These are phyloP conservation scores for Dendroctonus valens DNA, from an alignment of 1,140 invertebrate species.

Conservation along the genomic window DNA sequence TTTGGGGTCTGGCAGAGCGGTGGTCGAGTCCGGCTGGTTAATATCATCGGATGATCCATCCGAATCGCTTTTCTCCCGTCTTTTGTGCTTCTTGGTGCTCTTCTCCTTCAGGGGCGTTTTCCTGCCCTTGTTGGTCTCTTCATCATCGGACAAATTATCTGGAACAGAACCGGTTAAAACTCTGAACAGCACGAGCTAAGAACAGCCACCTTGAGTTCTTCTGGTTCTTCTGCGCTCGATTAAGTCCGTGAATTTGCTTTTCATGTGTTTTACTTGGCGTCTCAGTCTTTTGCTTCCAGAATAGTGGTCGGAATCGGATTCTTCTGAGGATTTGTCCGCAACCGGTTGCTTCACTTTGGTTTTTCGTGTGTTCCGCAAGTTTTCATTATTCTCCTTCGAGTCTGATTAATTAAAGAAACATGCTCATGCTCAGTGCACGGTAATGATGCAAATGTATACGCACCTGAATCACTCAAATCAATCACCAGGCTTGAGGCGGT, in stretches of 20 bases:
- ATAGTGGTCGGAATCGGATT: conserved; percentile 1
- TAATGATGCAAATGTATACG: conserved; percentile 8
- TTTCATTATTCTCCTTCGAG: conserved; percentile 21
- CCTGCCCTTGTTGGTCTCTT: too few relatives aligned
- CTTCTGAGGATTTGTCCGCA: conserved; percentile 3
- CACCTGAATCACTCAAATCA: conserved; percentile 24
- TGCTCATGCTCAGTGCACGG: conserved; percentile 4
- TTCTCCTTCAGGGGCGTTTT: too few relatives aligned
- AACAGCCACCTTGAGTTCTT: neutral
- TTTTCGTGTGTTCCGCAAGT: conserved; percentile 5
- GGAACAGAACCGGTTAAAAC: too few relatives aligned
- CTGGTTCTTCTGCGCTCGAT: neutral
- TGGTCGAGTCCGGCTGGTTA: too few relatives aligned
- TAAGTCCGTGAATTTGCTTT: neutral
- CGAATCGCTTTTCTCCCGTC: too few relatives aligned
- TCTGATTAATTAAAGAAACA: conserved; percentile 10
- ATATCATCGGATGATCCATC: too few relatives aligned
- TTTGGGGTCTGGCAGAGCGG: conserved; percentile 28
- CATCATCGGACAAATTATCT: too few relatives aligned
- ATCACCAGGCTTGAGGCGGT: conserved; percentile 14
- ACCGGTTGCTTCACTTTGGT: neutral
- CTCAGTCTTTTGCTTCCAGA: neutral
- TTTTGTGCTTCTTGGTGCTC: too few relatives aligned
- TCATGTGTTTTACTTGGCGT: neutral
- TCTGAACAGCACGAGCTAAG: too few relatives aligned